Evolutionary conservation across 2,797 vertebrate genomes (phyloP), one percentile per base, ranked within the genome.

Genomic region (Anas acuta): DNA sequence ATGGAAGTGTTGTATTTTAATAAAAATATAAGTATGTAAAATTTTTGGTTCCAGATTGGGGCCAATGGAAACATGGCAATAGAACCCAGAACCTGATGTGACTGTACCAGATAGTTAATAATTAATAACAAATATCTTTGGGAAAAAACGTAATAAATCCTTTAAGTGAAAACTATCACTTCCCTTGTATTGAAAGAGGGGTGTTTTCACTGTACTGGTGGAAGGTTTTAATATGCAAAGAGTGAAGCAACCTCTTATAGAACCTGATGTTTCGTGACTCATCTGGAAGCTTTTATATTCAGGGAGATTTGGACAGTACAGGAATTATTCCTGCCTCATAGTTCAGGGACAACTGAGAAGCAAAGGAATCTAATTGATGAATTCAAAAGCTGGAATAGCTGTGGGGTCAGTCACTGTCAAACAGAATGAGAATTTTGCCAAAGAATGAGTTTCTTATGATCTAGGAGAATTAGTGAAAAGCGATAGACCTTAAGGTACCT

Each of bases 371-470:
- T 87, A 87, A 87, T 5, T 70, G 75, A 88, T 81, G 76, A 83
- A 92, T 95, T 81, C 76, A 65, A 91, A 78, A 91, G 85, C 69
- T 85, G 45, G 69, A 77, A 77, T 74, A 89, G 87, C 91, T 95
- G 82, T 79, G 45, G 87, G 92, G 73, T 72, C 73, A 81, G 61
- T 61, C 75, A 25, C 85, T 94, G 91, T 87, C 96, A 92, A 92
- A 93, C 65, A 91, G 66, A 92, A 81, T 91, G 61, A 94, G 61
- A 85, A 80, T 72, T 93, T 93, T 85, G 62, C 79, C 84, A 85
- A 65, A 87, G 58, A 93, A 80, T 17, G 19, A 84, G 78, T 83
- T 95, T 74, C 69, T 92, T 80, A 92, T 87, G 69, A 87, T 89
- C 78, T 74, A 22, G 57, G 61, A 39, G 75, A 87, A 91, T 93